Evolutionary conservation across 2,113 vertebrate genomes (phyloP), one percentile per base, ranked within the genome.

Genomic region (Serinus canaria): DNA sequence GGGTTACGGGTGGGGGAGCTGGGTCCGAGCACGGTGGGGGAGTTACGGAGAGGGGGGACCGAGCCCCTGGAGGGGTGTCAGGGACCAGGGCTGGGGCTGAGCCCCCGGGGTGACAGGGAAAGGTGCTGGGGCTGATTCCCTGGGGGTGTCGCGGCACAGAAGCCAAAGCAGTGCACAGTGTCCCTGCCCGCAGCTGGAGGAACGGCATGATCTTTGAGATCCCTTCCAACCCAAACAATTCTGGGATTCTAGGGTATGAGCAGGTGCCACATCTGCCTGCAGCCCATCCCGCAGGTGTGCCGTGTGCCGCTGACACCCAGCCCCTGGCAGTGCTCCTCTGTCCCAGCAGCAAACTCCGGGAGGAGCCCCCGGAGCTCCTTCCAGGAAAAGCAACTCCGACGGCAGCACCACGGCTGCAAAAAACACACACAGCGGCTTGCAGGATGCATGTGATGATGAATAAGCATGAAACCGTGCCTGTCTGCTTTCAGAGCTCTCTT

Each of bases 361-460:
- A 72, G 16, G 73, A 90, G 16, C 24, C 91, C 82, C 31, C 10
- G 1, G 21, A 53, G 23, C 37, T 86, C 44, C 63, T 91, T 77
- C 76, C 93, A 73, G 91, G 91, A 92, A 94, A 69, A 87, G 68
- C 28, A 15, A 63, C 3, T n/a, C 62, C 15, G 39, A 69, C 82
- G 20, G 13, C 83, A 79, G 89, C 58, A 16, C 6, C 1, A 0
- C 14, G 22, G 8, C 58, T 13, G 31, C 66, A 11, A 6, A 49
- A 24, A 0, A 2, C 50, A 2, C 50, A 1, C 12, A 1, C 44
- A 3, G 2, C 55, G 37, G 39, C 82, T 10, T 1, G 25, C 58
- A 77, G 91, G 60, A 18, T 15, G 2, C 86, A 33, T 62, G 95
- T 80, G 96, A 50, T 67, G 89, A 81, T 95, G 95, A 95, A 96